Conservation (phyloP, 1,140 invertebrate species). For the Macrocentrus cingulum region DNA sequence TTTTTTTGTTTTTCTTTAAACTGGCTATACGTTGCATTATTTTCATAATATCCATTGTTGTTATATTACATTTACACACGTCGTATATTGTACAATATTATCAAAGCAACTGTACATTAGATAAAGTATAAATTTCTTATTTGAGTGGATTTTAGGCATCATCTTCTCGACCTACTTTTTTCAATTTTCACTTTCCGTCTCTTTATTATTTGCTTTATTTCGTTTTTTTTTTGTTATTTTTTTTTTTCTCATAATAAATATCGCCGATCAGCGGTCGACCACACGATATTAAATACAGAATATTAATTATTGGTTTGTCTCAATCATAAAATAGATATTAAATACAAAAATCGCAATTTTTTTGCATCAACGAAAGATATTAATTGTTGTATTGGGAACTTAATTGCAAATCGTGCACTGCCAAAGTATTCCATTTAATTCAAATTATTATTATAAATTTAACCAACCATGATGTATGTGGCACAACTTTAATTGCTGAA, state of each 20-base stretch:
- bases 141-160: constrained; percentile 25
- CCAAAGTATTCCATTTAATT: constrained; percentile 35
- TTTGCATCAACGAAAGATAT: constrained; percentile 13
- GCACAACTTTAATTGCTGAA: constrained; percentile 49
- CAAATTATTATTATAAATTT: constrained; percentile 38
- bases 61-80: constrained; percentile 52
- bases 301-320: constrained; percentile 45
- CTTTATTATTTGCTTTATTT: background rate
- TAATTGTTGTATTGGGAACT: constrained; percentile 7
- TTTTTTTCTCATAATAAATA: constrained; percentile 8
- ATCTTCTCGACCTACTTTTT: constrained; percentile 16
- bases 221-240: constrained; percentile 5
- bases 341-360: constrained; percentile 49
- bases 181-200: background rate
- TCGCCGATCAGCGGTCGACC: background rate
- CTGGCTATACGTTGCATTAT: no score
- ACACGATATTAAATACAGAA: constrained; percentile 20
- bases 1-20: no score
- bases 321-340: constrained; percentile 57
- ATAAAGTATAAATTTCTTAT: constrained; percentile 44
- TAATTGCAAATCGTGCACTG: constrained; percentile 4
- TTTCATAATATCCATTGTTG: constrained; percentile 38
- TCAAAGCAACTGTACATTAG: constrained; percentile 43
- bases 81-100: constrained; percentile 51
- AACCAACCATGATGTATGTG: constrained; percentile 45